A percentile compares a stretch with the other conserved stretches of the same genome.
Conservation (phyloP, 2,113 vertebrate genomes). For the Hippocampus abdominalis region DNA sequence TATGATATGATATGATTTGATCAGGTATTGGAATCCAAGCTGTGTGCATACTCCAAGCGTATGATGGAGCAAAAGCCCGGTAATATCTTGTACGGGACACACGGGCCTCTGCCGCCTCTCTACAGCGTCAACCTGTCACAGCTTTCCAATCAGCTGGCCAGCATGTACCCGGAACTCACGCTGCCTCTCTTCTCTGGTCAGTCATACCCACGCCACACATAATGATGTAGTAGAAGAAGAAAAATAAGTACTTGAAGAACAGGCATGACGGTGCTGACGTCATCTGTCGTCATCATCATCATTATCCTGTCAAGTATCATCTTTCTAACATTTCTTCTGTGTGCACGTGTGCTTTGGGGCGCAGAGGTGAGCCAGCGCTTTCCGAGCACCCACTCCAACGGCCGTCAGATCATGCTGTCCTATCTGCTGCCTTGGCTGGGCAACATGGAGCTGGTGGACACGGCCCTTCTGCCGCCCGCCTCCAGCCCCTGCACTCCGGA, state of each 20-base stretch:
- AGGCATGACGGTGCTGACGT: no score
- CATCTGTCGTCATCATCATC: not conserved
- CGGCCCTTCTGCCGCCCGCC: slow-evolving; percentile 86
- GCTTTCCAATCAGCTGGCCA: slow-evolving; percentile 89
- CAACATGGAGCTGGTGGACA: slow-evolving; percentile 95
- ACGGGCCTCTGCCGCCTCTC: slow-evolving; percentile 88
- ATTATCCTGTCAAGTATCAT: not conserved
- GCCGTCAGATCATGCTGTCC: slow-evolving; percentile 95
- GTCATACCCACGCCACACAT: not conserved
- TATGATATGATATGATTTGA: not conserved
- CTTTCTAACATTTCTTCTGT: not conserved
- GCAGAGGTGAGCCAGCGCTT: slow-evolving; percentile 95
- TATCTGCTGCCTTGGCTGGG: slow-evolving; percentile 95
- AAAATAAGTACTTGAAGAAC: no score
- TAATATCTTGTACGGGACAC: slow-evolving; percentile 91
- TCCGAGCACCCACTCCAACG: slow-evolving; percentile 92
- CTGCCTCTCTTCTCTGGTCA: slow-evolving; percentile 97
- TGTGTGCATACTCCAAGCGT: slow-evolving; percentile 93
- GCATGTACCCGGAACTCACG: slow-evolving; percentile 97
- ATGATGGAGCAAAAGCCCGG: slow-evolving; percentile 89
- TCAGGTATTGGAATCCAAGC: slow-evolving; percentile 91
- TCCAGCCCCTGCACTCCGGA: slow-evolving; percentile 94
- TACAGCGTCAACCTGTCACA: slow-evolving; percentile 91
- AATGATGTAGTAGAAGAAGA: no score
- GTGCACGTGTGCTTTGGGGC: not conserved